Evolutionary conservation across 2,797 vertebrate genomes (phyloP).

Genomic region (Acrossocheilus wenchowensis): DNA sequence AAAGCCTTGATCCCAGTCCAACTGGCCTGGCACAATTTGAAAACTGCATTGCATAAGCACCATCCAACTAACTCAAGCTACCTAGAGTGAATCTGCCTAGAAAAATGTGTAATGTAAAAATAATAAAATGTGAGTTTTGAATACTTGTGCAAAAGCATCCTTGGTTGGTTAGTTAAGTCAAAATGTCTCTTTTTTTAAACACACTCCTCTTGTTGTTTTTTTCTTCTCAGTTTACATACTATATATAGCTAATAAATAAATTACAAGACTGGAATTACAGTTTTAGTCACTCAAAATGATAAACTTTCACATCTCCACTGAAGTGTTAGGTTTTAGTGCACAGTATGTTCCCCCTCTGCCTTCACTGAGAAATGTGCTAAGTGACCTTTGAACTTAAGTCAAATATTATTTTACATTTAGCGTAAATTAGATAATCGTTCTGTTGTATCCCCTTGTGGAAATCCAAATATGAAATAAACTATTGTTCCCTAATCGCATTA

Average conservation of each 20-base stretch:
- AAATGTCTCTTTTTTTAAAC: not conserved
- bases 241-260: not conserved
- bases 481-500: not conserved
- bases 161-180: not conserved
- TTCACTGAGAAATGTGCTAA: slow-evolving; percentile 15
- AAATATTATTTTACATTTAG: slow-evolving; percentile 24
- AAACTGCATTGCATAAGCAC: not conserved
- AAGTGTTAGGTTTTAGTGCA: not conserved
- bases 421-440: not conserved
- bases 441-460: not conserved
- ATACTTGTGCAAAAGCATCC: not conserved
- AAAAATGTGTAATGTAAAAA: not conserved
- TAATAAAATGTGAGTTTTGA: not conserved
- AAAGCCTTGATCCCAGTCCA: slow-evolving; percentile 17
- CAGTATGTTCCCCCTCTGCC: not conserved
- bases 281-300: not conserved
- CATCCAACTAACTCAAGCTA: not conserved
- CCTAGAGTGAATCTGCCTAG: not conserved
- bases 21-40: not conserved
- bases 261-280: no score
- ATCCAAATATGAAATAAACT: slow-evolving; percentile 12
- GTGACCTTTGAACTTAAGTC: slow-evolving; percentile 5
- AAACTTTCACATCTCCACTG: not conserved
- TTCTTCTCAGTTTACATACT: not conserved
- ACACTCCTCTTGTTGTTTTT: not conserved